Conservation (phyloP, 2,888 invertebrate species). For the Apotomis capreana region DNA sequence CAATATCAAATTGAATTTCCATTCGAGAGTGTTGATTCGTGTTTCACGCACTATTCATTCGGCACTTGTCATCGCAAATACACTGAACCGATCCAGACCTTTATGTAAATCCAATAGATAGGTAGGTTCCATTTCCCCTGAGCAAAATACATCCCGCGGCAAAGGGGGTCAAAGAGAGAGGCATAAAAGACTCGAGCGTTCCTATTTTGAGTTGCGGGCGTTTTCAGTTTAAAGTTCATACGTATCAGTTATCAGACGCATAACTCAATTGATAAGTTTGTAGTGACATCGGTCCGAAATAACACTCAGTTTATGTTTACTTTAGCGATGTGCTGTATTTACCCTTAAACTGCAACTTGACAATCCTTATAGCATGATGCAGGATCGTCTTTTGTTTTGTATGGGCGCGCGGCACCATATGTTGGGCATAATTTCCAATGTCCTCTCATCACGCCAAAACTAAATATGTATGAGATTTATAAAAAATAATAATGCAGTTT, state of each 20-base stretch:
- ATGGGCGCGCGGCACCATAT: too few relatives aligned
- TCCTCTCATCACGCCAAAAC: too few relatives aligned
- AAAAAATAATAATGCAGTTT: too few relatives aligned
- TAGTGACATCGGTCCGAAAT: too few relatives aligned
- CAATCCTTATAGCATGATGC: too few relatives aligned
- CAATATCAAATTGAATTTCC: slow-evolving; percentile 31
- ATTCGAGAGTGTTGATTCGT: slow-evolving; percentile 38
- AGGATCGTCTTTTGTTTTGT: too few relatives aligned
- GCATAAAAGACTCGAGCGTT: slow-evolving; percentile 14
- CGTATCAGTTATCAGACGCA: neutral
- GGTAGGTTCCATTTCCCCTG: slow-evolving; percentile 36
- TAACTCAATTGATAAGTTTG: too few relatives aligned
- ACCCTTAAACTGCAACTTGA: too few relatives aligned
- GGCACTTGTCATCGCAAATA: slow-evolving; percentile 40
- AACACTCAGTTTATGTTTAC: too few relatives aligned
- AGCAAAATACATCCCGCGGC: slow-evolving; percentile 35
- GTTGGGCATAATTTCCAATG: too few relatives aligned
- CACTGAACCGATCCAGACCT: slow-evolving; percentile 27
- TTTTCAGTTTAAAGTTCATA: neutral
- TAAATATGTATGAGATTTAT: too few relatives aligned
- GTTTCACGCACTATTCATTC: slow-evolving; percentile 40
- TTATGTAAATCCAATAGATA: slow-evolving; percentile 39
- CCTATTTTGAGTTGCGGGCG: slow-evolving; percentile 1
- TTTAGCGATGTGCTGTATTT: too few relatives aligned
- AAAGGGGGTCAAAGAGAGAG: slow-evolving; percentile 38